Conservation (phyloP, 2,888 invertebrate species). For the Acanthacorydalis orientalis region DNA sequence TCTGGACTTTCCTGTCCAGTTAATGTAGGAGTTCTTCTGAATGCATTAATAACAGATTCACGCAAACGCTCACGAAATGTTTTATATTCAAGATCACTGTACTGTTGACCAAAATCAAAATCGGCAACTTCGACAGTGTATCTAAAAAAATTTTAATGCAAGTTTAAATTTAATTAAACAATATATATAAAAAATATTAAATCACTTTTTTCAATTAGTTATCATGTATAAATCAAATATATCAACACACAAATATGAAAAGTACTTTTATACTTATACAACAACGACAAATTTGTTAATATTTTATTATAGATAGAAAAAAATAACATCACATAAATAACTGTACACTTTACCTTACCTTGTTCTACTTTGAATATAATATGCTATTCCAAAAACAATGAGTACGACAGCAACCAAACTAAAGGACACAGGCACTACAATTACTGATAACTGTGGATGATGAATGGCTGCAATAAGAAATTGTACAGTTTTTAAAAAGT, state of each 20-base stretch:
- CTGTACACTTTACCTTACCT: slow-evolving; percentile 30
- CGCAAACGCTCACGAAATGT: slow-evolving; percentile 67
- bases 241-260: too few species aligned
- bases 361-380: slow-evolving; percentile 66
- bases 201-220: too few species aligned
- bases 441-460: slow-evolving; percentile 72
- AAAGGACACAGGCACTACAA: slow-evolving; percentile 73
- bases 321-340: slow-evolving; percentile 3
- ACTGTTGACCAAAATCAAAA: slow-evolving; percentile 73
- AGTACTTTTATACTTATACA: too few species aligned
- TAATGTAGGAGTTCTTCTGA: slow-evolving; percentile 14
- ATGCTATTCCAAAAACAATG: slow-evolving; percentile 75
- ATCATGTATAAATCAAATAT: too few species aligned
- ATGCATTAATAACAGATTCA: slow-evolving; percentile 54
- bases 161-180: too few species aligned
- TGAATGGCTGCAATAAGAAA: slow-evolving; percentile 41
- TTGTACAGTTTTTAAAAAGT: neutral
- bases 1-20: slow-evolving; percentile 18
- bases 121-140: slow-evolving; percentile 77
- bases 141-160: slow-evolving; percentile 25
- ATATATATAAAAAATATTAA: too few species aligned
- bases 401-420: slow-evolving; percentile 65
- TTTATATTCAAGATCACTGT: slow-evolving; percentile 69
- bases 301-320: too few species aligned
- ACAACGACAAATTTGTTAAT: too few species aligned